These are phyloP conservation scores for Atherinosoma microstoma DNA, from an alignment of 2,797 vertebrate genomes.

Conservation along the genomic window DNA sequence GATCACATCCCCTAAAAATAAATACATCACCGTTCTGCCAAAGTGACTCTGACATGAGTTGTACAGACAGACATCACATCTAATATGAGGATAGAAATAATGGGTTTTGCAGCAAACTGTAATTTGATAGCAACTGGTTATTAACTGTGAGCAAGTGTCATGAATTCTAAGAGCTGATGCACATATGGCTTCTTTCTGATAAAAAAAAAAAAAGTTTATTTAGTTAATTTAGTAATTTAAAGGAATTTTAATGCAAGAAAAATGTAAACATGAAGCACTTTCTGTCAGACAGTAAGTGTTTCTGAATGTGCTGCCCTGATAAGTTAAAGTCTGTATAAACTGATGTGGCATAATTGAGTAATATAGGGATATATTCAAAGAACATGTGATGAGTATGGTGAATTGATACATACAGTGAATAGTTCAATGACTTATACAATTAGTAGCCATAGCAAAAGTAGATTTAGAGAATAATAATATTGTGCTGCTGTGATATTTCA, in stretches of 20 bases:
- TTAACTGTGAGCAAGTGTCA: constrained; percentile 32
- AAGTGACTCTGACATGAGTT: constrained; percentile 74
- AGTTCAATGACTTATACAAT: constrained; percentile 67
- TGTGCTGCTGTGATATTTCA: constrained; percentile 59
- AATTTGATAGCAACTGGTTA: constrained; percentile 70
- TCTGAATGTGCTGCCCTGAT: constrained; percentile 27
- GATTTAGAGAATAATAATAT: constrained; percentile 47
- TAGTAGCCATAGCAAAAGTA: constrained; percentile 39
- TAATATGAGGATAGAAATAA: constrained; percentile 73
- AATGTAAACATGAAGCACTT: constrained; percentile 6
- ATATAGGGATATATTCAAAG: constrained; percentile 1
- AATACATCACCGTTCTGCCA: constrained; percentile 73
- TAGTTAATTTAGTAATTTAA: constrained; percentile 26
- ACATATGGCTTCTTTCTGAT: constrained; percentile 32
- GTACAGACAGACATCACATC: constrained; percentile 74
- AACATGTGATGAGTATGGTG: not conserved
- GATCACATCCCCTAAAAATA: constrained; percentile 70
- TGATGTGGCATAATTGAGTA: constrained; percentile 8
- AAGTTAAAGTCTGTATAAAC: constrained; percentile 23
- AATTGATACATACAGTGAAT: constrained; percentile 16
- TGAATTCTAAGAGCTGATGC: constrained; percentile 49
- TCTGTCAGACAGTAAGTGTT: not conserved
- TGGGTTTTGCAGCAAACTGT: constrained; percentile 69
- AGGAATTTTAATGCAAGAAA: constrained; percentile 30
- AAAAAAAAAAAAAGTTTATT: constrained; percentile 16